Conservation (phyloP, 2,797 vertebrate genomes). For the Poeciliopsis infans region DNA sequence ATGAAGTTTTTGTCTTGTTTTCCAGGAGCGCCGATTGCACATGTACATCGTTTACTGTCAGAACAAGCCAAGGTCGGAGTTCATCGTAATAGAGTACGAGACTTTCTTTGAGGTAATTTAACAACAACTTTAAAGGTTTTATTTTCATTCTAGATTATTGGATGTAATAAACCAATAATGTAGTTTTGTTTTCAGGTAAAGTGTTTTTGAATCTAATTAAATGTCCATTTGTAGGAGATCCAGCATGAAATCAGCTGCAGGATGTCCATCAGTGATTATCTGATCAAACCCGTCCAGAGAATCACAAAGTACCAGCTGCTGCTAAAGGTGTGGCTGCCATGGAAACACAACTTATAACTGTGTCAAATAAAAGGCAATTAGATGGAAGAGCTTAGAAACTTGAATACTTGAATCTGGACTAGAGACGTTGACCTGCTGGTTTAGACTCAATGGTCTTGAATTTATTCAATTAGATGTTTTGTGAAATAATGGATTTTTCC, state of each 20-base stretch:
- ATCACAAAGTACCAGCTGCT: conserved; percentile 98
- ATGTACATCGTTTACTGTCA: conserved; percentile 99
- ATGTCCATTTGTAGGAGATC: conserved; percentile 82
- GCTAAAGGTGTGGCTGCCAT: conserved; percentile 85
- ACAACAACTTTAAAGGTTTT: neutral
- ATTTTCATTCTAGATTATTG: neutral
- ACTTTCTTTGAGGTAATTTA: conserved; percentile 91
- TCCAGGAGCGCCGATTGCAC: conserved; percentile 92
- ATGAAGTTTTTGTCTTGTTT: conserved; percentile 6
- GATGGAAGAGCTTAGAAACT: neutral
- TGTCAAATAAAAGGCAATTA: neutral
- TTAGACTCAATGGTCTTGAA: neutral
- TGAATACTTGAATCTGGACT: neutral
- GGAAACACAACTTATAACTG: neutral
- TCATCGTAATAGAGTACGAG: conserved; percentile 94
- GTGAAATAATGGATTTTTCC: neutral
- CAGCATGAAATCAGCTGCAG: conserved; percentile 94
- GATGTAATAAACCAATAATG: neutral
- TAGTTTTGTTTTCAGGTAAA: neutral
- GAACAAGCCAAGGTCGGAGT: conserved; percentile 96
- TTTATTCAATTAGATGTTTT: neutral
- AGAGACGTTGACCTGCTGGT: neutral
- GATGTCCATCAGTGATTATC: conserved; percentile 93
- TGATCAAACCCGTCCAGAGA: conserved; percentile 98
- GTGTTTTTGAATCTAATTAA: neutral